Conservation (phyloP, 2,113 vertebrate genomes). For the Thermophis baileyi region DNA sequence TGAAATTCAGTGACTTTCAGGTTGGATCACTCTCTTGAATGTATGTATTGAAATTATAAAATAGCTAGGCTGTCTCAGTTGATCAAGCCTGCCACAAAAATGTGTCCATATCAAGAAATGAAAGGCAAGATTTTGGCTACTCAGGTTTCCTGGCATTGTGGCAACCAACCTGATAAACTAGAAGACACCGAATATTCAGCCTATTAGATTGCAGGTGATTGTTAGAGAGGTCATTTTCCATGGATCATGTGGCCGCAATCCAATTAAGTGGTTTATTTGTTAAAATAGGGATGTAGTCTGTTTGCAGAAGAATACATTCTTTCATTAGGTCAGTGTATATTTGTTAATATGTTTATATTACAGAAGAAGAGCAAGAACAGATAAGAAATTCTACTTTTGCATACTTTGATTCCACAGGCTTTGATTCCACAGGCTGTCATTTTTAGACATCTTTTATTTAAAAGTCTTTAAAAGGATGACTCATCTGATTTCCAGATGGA, state of each 20-base stretch:
- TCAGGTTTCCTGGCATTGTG: background rate
- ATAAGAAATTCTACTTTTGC: background rate
- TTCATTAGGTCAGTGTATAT: background rate
- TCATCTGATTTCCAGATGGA: conserved; percentile 8
- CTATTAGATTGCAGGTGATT: background rate
- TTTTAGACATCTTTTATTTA: background rate
- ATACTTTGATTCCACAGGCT: background rate
- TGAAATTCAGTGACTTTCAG: background rate
- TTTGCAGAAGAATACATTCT: background rate
- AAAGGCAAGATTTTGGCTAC: background rate
- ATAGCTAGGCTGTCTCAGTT: background rate
- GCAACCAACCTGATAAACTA: background rate
- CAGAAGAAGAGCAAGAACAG: background rate
- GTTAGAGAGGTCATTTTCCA: background rate
- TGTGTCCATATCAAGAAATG: background rate
- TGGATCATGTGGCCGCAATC: background rate
- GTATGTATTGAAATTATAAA: background rate
- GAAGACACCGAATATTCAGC: background rate
- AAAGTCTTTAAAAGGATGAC: conserved; percentile 26
- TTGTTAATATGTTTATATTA: background rate
- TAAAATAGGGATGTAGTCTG: background rate
- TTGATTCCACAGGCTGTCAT: conserved; percentile 18
- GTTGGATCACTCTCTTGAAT: no score
- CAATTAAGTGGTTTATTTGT: background rate
- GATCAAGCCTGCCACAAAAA: background rate